Evolutionary conservation across 2,113 vertebrate genomes (phyloP), one percentile per base, ranked within the genome.

Genomic region (Raja brachyura): DNA sequence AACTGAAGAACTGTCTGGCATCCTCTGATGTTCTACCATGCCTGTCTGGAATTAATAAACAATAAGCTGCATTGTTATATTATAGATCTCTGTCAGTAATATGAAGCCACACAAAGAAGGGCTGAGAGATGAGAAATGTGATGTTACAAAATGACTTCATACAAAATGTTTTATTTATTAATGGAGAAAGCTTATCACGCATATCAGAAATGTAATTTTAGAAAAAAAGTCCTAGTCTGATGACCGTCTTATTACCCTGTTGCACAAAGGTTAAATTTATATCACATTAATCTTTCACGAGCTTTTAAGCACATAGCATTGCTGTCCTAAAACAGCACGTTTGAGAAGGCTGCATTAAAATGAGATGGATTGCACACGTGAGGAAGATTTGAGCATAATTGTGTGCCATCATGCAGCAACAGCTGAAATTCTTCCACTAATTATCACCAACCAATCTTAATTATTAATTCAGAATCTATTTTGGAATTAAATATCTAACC

Each of bases 41-140:
- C 56, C 54, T n/a, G 81, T 85, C 81, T 85, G 54, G 48, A 85
- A 85, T 61, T 59, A 85, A 85, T 85, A 85, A 85, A 85, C 81
- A 85, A 85, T 85, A 85, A 85, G 54, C 81, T 61, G 81, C 81
- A 85, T 61, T 88, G 83, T 88, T 88, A 63, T 7, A 8, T 61
- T 63, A 63, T 66, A 88, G 83, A 88, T n/a, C 83, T 66, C 83
- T n/a, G n/a, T 61, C 59, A 88, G 83, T 88, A 88, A 88, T 88
- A 88, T 61, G 59, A 88, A 63, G 83, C 83, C 14, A 63, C 59
- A 66, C 13, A 63, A 88, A 66, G 83, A 86, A n/a, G 83, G 31
- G 59, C 59, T 63, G 59, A 88, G 79, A 83, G 83, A 31, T 63
- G 56, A 88, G 59, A 88, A 66, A 88, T 88, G 83, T 63, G 28